These are phyloP conservation scores for Oryzias sinensis DNA, from an alignment of 2,797 vertebrate genomes.

Conservation along the genomic window DNA sequence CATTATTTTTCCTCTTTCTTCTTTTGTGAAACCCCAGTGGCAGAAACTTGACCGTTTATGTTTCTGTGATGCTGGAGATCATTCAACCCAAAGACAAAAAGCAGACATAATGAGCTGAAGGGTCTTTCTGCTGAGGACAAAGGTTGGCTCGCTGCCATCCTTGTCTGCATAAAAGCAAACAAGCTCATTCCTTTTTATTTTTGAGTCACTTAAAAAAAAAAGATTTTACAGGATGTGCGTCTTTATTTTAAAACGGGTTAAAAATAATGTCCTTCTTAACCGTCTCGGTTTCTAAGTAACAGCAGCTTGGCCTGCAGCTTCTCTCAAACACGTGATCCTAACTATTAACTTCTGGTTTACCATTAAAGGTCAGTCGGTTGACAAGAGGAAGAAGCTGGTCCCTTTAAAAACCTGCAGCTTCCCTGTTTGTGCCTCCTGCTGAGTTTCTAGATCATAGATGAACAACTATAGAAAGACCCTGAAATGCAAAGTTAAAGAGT, in stretches of 20 bases:
- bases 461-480: too few species aligned
- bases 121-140: slow-evolving; percentile 3
- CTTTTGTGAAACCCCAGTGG: not conserved
- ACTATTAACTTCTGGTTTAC: slow-evolving; percentile 15
- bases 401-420: slow-evolving; percentile 15
- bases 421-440: not conserved
- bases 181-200: too few species aligned
- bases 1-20: not conserved
- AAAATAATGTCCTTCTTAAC: too few species aligned
- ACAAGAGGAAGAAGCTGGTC: slow-evolving; percentile 25
- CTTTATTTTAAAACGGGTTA: too few species aligned
- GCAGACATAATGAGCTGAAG: slow-evolving; percentile 11
- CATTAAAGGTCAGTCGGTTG: slow-evolving; percentile 32
- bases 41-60: not conserved
- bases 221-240: too few species aligned
- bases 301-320: not conserved
- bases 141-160: slow-evolving; percentile 7
- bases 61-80: not conserved
- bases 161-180: too few species aligned
- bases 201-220: too few species aligned
- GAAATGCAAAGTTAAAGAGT: too few species aligned
- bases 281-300: not conserved
- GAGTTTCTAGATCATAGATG: too few species aligned
- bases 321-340: not conserved
- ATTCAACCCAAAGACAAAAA: not conserved